Evolutionary conservation across 1,140 invertebrate genomes (phyloP), one percentile per base, ranked within the genome.

Genomic region (Drosophila lini): DNA sequence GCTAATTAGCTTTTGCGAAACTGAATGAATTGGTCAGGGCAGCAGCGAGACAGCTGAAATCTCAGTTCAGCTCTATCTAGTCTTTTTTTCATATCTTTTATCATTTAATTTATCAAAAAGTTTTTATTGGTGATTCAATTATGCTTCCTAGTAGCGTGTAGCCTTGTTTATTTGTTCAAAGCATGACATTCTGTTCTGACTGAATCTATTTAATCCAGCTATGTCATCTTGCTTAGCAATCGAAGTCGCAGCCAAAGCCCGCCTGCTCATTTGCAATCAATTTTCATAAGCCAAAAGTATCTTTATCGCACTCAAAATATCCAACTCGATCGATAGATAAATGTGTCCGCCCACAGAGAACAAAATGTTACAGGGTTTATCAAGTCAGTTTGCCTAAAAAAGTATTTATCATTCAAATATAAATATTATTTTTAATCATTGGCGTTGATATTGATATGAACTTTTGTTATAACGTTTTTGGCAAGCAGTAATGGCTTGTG

Each of bases 1-100:
- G 85, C 85, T 89, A 89, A 89, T 89, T 89, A 89, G 85, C 61
- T 89, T 90, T 80, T 61, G 63, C 61, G 60, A 84, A 81, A 90
- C 65, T 80, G 76, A 85, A 84, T 80, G 78, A 88, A 88, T 88
- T 88, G 77, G 75, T 78, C 69, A 52, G 71, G 50, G 50, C 32
- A 53, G 52, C 79, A 81, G 70, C 42, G 41, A 47, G 65, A 58
- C 50, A 58, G 38, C 50, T 57, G 64, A 71, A 71, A 71, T 71
- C 64, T 57, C 65, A 25, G 45, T 7, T 52, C 34, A 47, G 3
- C 16, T 19, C 50, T 64, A 25, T 61, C 41, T 31, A 41, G 16
- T 53, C 25, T 25, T 3, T 16, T 22, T 11, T 38, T 36, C 28
- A 65, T 38, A 45, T 59, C 60, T 41, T 34, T 34, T 63, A 63